Evolutionary conservation across 1,140 invertebrate species (phyloP), one percentile per base, ranked within the genome.

Genomic region (Caenorhabditis briggsae): DNA sequence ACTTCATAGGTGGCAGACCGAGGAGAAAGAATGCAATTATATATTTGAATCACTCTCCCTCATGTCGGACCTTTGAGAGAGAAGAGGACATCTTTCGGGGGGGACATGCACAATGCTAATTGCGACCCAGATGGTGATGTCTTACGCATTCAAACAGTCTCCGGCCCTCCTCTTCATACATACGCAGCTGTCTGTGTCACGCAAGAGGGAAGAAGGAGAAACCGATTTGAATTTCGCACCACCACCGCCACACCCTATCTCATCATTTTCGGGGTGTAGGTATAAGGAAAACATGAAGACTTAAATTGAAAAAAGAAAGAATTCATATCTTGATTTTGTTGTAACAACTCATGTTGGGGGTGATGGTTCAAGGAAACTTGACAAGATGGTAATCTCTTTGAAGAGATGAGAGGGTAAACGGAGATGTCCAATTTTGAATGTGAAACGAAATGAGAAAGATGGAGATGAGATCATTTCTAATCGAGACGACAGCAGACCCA

Each of bases 21-120:
- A 33, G 59, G 23, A 64, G n/a, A 25, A 23, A 46, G 65, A 33
- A 78, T 20, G 70, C 70, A 78, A 78, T 78, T 78, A 78, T 78
- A 78, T 78, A 78, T 78, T 78, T 78, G 70, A 78, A 78, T 78
- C 70, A 78, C 70, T 78, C 18, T 18, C 50, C 16, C 50, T 53
- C 70, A n/a, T 61, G 59, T 61, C 70, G 70, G 70, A 78, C 70
- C 70, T 43, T 82, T 83, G 50, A 56, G 56, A 56, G 48, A 83
- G 7, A 23, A 78, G 16, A 53, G 50, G 16, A 41, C 43, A 46
- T 46, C n/a, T 48, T 43, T 70, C 46, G 25, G 59, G 25, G 46
- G 70, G 46, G 70, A 78, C 70, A 78, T 78, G 70, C 70, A 78
- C 70, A 78, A 78, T 78, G 70, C 70, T 78, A 78, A 78, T 78